Evolutionary conservation across 2,113 vertebrate genomes (phyloP), one percentile per base, ranked within the genome.

Genomic region (Phaethornis superciliosus): DNA sequence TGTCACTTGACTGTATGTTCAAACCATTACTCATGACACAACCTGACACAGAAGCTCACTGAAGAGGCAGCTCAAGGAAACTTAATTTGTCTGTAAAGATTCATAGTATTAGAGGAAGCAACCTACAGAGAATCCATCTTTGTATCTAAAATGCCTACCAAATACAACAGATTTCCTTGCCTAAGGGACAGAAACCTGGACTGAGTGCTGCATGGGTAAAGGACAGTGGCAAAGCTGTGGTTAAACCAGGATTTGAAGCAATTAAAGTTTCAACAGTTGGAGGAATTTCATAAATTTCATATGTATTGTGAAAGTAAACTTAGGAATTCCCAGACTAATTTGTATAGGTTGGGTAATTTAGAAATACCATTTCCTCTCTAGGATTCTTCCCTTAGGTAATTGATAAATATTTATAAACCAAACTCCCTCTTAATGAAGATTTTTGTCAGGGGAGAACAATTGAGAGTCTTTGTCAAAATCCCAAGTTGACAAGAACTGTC

Each of bases 331-430:
- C 70, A 95, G 42, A 88, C 14, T 89, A 79, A 56, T 94, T 89
- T 95, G 88, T 85, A 78, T 69, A 75, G 80, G 33, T 40, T 85
- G 83, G 74, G 70, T 79, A 87, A 90, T 88, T 97, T 95, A 88
- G 84, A 95, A 94, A 83, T 62, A 80, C 26, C 1, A 0, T 90
- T 89, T 90, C 69, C 74, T 93, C 94, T 85, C 76, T 90, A 95
- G 77, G 46, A 88, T 94, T 78, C 69, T 96, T 72, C 80, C 94
- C 75, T 76, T 81, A 84, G 76, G 87, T 96, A 91, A 87, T 42
- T 81, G 65, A 95, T 96, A 93, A 95, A 96, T 96, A 95, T 97
- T 95, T 96, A 97, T 95, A 94, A 88, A 15, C 22, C 35, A 90
- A 46, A 68, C 42, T 92, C 69, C 40, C 21, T 30, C 33, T 68